Base-by-base conservation (phyloP, 2,888 invertebrate genomes). In the Hymenopus coronatus region DNA sequence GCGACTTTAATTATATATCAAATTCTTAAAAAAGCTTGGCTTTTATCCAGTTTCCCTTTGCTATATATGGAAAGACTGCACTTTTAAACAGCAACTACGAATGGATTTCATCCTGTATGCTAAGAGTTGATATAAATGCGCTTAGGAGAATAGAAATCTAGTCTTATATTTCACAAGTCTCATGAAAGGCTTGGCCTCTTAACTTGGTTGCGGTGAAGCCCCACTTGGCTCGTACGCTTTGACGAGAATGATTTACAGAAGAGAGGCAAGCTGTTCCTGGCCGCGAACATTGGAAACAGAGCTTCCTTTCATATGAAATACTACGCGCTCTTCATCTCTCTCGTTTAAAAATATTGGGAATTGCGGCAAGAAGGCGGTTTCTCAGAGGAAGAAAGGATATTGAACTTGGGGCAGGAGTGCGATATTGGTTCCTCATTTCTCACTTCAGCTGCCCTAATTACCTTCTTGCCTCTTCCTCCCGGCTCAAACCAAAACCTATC, bases 371-470 rank as follows among this genome's bases (percentile, higher is more conserved):
- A 70, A 70, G 54, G 54, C 54, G 54, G 54, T 70, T 70, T 70
- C 54, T 15, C 20, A 70, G 54, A 30, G 86, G 81, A 81, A n/a
- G 86, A 30, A 86, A 86, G 81, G 86, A 86, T 86, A 30, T 28
- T n/a, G 81, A 86, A 81, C 86, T 81, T 81, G 70, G 20, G 30
- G 81, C 25, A 30, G 4, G 81, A 40, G 70, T 30, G 30, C n/a
- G 86, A 86, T 86, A 86, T 86, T 86, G 86, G 86, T 81, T 86
- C 86, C 86, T 86, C 86, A 86, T 86, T 86, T 86, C 86, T 86
- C 86, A 86, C 86, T 86, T 86, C 86, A 81, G 30, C 84, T 70
- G 54, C 89, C 85, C 89, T 88, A 88, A 88, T 89, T 89, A 89
- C 88, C 85, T 54, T 85, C 88, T 85, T 82, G 54, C 54, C 54